Evolutionary conservation across 1,140 invertebrate genomes (phyloP), one percentile per base, ranked within the genome.

Genomic region (Daktulosphaira vitifoliae): DNA sequence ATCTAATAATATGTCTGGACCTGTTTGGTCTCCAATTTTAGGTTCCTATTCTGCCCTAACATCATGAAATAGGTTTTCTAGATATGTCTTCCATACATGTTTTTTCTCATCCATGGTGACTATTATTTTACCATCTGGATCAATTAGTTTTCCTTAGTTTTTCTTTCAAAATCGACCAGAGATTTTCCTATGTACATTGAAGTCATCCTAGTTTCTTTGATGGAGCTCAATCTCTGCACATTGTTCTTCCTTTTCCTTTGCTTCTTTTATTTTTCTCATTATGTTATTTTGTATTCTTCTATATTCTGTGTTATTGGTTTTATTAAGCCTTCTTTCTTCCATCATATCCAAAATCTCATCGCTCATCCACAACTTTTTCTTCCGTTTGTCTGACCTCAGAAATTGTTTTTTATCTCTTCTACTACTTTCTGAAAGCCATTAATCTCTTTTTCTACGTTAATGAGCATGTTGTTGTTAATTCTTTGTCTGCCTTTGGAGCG

Each of bases 141-240:
- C 39, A 44, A 44, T 18, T 16, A 44, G 8, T 44, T 44, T 44
- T 16, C n/a, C 39, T 16, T 44, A 44, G n/a, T 44, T 16, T 44
- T 44, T 16, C n/a, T 44, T 44, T 11, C 39, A 4, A 15, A 22
- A 51, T n/a, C n/a, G n/a, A n/a, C n/a, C n/a, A n/a, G n/a, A n/a
- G n/a, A n/a, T n/a, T n/a, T n/a, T n/a, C n/a, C n/a, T 64, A 67
- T 65, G 38, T 67, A 42, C 29, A 42, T 68, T 67, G 65, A 65
- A 64, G 64, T 39, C 16, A 62, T 69, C 66, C 23, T 66, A 42
- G 11, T 65, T 56, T 22, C 33, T 44, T 26, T 59, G n/a, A 42
- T 67, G 51, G 8, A 62, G n/a, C n/a, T n/a, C n/a, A n/a, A n/a
- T 66, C 22, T 66, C 51, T 33, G 51, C 33, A 66, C 67, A 68